Percentiles rank a stretch among this genome's conserved stretches.
phyloP scores from a whole-genome alignment of 2,797 vertebrate species.

The Helicolenus hilgendorfi region DNA sequence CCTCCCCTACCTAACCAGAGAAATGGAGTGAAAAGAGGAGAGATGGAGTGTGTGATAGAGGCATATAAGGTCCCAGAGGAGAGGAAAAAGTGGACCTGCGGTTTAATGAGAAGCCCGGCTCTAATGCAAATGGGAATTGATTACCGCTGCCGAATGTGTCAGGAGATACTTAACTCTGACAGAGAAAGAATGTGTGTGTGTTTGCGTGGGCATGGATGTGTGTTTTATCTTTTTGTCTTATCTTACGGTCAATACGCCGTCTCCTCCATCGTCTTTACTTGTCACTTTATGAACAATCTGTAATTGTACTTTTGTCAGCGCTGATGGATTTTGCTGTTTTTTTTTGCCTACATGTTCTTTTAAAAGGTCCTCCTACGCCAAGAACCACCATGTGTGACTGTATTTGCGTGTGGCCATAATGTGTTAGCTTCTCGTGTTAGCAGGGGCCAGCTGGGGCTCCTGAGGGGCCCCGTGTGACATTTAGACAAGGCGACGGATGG shows the following conservation, averaged over 20 bases:
- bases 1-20: slow-evolving; percentile 36
- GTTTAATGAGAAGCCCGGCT: slow-evolving; percentile 75
- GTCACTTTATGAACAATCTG: slow-evolving; percentile 34
- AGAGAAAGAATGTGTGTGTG: slow-evolving; percentile 15
- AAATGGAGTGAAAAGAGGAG: slow-evolving; percentile 11
- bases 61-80: slow-evolving; percentile 51
- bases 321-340: slow-evolving; percentile 39
- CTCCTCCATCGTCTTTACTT: slow-evolving; percentile 40
- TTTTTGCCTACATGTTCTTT: background rate
- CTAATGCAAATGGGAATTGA: slow-evolving; percentile 85
- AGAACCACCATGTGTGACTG: background rate
- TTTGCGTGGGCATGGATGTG: slow-evolving; percentile 16
- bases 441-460: slow-evolving; percentile 36
- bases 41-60: slow-evolving; percentile 42
- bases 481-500: slow-evolving; percentile 54
- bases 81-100: slow-evolving; percentile 49
- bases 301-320: slow-evolving; percentile 55
- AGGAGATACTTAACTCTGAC: slow-evolving; percentile 63
- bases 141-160: slow-evolving; percentile 52
- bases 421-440: slow-evolving; percentile 65
- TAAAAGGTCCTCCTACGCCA: slow-evolving; percentile 8
- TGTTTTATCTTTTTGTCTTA: slow-evolving; percentile 31
- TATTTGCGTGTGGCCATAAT: background rate
- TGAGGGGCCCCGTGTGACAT: slow-evolving; percentile 75
- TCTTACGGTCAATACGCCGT: slow-evolving; percentile 26